Evolutionary conservation across 2,113 vertebrate genomes (phyloP).

Genomic region (Lutjanus erythropterus): DNA sequence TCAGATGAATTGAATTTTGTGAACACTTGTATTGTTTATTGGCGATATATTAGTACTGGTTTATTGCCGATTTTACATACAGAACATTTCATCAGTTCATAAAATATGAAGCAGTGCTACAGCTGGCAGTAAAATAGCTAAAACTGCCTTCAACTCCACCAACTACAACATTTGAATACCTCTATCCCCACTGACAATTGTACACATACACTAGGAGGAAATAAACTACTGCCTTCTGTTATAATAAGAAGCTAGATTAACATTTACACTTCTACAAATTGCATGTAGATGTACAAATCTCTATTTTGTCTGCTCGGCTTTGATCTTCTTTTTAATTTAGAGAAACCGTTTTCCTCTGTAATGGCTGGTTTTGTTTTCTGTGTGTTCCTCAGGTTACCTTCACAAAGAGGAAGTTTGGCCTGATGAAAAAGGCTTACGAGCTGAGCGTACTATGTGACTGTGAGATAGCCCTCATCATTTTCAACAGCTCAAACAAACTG

Average conservation of each 20-base stretch:
- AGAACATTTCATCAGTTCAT: neutral
- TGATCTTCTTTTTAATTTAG: conserved; percentile 8
- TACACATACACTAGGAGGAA: neutral
- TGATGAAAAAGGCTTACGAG: conserved; percentile 99
- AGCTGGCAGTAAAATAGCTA: neutral
- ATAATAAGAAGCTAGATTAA: neutral
- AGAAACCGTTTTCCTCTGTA: neutral
- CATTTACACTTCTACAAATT: conserved; percentile 3
- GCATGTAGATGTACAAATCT: neutral
- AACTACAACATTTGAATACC: neutral
- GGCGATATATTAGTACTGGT: too few species aligned
- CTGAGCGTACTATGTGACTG: conserved; percentile 99
- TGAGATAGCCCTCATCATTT: conserved; percentile 99
- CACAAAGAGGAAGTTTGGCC: conserved; percentile 99
- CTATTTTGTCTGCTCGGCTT: neutral
- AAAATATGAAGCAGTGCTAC: neutral
- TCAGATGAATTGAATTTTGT: too few species aligned
- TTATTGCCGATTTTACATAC: neutral
- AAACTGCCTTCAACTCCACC: neutral
- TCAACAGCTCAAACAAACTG: conserved; percentile 99
- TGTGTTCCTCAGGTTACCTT: conserved; percentile 92
- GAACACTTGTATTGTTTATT: too few species aligned
- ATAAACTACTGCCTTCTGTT: conserved; percentile 4
- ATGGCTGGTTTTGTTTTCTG: conserved; percentile 42
- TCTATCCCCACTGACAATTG: neutral